These are phyloP conservation scores for Mesorhabditis belari DNA, from an alignment of 2,888 invertebrate species.

Conservation along the genomic window DNA sequence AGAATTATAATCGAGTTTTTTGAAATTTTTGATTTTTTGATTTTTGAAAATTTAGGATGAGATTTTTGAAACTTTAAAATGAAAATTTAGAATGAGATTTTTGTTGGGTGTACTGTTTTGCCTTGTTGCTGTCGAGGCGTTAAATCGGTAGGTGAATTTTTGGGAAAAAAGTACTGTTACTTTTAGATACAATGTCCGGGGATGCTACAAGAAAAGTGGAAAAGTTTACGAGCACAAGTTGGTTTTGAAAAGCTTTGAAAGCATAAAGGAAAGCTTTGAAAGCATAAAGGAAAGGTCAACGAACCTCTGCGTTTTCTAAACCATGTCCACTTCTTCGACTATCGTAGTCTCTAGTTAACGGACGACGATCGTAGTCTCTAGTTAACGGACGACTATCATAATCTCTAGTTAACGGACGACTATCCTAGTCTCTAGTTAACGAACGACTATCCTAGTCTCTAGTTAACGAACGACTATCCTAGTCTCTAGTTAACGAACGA, in stretches of 20 bases:
- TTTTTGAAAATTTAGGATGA: not conserved
- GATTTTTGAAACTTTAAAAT: too few relatives aligned
- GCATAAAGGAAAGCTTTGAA: not conserved
- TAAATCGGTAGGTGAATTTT: not conserved
- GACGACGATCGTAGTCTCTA: too few relatives aligned
- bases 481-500: too few relatives aligned
- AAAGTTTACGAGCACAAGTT: constrained; percentile 30
- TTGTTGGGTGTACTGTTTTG: not conserved
- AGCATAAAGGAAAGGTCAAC: not conserved
- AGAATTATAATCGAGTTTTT: too few relatives aligned
- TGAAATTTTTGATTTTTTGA: not conserved
- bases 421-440: too few relatives aligned
- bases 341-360: too few relatives aligned
- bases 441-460: too few relatives aligned
- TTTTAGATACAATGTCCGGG: constrained; percentile 35
- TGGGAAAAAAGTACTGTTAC: not conserved
- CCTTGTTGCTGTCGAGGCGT: not conserved
- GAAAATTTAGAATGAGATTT: too few relatives aligned
- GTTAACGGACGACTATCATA: not conserved
- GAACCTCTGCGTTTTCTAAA: not conserved
- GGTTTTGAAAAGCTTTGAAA: constrained; percentile 3
- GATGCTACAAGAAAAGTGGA: constrained; percentile 39
- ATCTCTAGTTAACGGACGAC: not conserved
- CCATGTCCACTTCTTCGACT: not conserved
- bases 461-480: too few relatives aligned